Base-by-base conservation (phyloP, 92 coral and sea anemone species). In the Muricea muricata region DNA sequence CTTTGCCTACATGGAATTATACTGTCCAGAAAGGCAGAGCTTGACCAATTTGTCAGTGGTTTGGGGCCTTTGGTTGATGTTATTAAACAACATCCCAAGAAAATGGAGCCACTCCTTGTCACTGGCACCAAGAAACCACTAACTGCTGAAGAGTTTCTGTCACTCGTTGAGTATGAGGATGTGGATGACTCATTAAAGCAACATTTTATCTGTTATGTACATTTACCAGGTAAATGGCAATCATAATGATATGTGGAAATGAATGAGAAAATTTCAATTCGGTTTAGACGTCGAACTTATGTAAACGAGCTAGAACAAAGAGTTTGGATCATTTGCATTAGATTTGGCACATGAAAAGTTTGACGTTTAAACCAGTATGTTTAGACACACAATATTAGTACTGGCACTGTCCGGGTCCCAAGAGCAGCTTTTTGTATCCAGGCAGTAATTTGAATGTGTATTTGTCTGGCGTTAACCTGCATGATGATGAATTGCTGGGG, bases 101-200 rank as follows among this genome's bases (percentile, higher is more conserved):
- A 45, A 17, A 40, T 81, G 34, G 48, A 81, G 14, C 39, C 86
- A 35, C 21, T 66, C 1, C 68, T 81, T 63, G 79, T 81, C 34
- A 79, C 55, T 39, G 60, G 86, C 25, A 15, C 30, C 12, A 7
- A 65, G n/a, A 67, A 65, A 28, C 86, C 60, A 14, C 61, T 39
- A 31, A 34, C 2, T 18, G 12, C 57, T 65, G 46, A 41, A 56
- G 86, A 65, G 12, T 40, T 65, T 65, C 20, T 81, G 21, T 73
- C 72, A 42, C 57, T 82, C 25, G 57, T 82, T 45, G 65, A 65
- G 17, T 82, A 66, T 82, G 86, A 81, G 4, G 52, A 67, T 66
- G 86, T 69, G 0, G 63, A 40, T 21, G 37, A 41, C 14, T 34
- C 57, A n/a, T 20, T 41, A 63, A 52, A 82, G 45, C 26, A 82